Percentiles rank a stretch among this genome's conserved stretches.
These are phyloP conservation scores for Aplocera efformata DNA, from an alignment of 2,888 invertebrate species.

Conservation along the genomic window DNA sequence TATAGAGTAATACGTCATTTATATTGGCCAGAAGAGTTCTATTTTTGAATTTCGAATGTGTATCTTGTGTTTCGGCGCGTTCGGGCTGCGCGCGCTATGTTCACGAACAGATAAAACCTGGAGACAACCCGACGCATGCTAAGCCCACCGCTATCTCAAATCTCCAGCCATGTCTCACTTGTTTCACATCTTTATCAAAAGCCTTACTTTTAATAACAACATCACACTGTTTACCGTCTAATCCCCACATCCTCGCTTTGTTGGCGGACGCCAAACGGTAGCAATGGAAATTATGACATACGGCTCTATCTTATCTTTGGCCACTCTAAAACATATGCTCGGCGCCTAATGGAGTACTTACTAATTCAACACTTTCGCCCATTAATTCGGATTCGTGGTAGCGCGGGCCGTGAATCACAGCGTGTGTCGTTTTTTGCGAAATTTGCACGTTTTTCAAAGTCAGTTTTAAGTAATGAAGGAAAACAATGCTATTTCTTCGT, in stretches of 20 bases:
- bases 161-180: constrained; percentile 54
- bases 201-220: constrained; percentile 63
- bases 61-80: constrained; percentile 18
- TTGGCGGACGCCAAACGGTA: constrained; percentile 73
- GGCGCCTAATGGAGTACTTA: constrained; percentile 68
- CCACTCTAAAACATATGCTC: constrained; percentile 76
- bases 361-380: constrained; percentile 67
- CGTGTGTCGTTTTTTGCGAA: constrained; percentile 46
- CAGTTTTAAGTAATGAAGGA: constrained; percentile 28
- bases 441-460: constrained; percentile 7
- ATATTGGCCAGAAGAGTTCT: constrained; percentile 17
- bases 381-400: constrained; percentile 57
- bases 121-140: constrained; percentile 36
- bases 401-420: constrained; percentile 45
- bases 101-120: constrained; percentile 38
- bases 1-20: too few relatives aligned
- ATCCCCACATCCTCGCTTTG: constrained; percentile 66
- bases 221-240: constrained; percentile 63
- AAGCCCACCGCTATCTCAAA: constrained; percentile 55
- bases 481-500: constrained; percentile 34
- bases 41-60: constrained; percentile 26
- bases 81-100: constrained; percentile 29
- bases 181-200: constrained; percentile 66
- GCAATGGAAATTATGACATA: constrained; percentile 73
- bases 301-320: constrained; percentile 76